Evolutionary conservation across 64 coral and sea anemone species (phyloP).

Genomic region (Catalaphyllia jardinei): DNA sequence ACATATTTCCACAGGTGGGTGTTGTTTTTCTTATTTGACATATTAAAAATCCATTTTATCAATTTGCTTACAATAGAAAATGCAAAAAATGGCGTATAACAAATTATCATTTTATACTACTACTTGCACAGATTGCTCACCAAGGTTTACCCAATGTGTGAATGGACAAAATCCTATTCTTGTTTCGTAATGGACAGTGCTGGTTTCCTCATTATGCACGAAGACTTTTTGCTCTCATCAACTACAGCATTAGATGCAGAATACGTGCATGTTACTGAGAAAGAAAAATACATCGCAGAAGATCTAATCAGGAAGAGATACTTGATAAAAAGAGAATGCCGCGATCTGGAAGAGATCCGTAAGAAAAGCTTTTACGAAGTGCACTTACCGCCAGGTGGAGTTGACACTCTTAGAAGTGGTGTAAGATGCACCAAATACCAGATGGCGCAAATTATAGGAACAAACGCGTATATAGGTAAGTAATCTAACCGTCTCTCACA

Average conservation of each 20-base stretch:
- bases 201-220: conserved; percentile 45
- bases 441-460: conserved; percentile 11
- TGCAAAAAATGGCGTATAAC: no score
- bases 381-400: neutral
- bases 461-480: conserved; percentile 35
- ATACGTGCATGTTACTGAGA: conserved; percentile 47
- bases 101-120: no score
- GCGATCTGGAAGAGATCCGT: conserved; percentile 2
- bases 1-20: conserved; percentile 46
- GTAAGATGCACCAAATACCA: conserved; percentile 28
- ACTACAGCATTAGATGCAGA: neutral
- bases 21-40: neutral
- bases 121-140: neutral
- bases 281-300: conserved; percentile 30
- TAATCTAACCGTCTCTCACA: neutral
- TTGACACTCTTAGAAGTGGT: neutral
- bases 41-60: no score
- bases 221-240: conserved; percentile 12
- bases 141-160: conserved; percentile 24
- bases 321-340: conserved; percentile 27
- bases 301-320: conserved; percentile 12
- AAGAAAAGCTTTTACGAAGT: conserved; percentile 54
- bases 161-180: neutral
- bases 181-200: conserved; percentile 39
- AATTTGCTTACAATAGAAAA: no score